phyloP scores from a whole-genome alignment of 2,113 vertebrate species.

The Aspiorhynchus laticeps region DNA sequence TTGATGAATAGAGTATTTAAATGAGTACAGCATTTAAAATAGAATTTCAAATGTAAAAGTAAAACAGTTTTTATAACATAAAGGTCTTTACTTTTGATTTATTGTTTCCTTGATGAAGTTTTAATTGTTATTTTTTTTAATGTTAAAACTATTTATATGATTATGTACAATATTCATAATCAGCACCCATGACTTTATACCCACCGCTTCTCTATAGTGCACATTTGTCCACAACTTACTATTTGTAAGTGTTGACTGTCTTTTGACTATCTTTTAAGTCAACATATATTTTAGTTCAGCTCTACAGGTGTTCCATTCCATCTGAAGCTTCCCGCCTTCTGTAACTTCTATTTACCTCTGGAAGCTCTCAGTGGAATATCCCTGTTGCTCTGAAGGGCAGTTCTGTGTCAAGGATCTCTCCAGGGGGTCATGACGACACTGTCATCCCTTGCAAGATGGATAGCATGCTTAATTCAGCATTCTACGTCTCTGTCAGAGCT shows the following conservation, averaged over 20 bases:
- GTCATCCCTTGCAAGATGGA: slow-evolving; percentile 60
- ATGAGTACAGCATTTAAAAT: not conserved
- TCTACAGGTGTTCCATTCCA: not conserved
- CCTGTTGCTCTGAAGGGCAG: slow-evolving; percentile 2
- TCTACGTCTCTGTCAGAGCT: slow-evolving; percentile 58
- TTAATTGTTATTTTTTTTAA: no score
- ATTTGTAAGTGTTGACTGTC: no score
- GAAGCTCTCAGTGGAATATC: not conserved
- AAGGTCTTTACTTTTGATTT: no score
- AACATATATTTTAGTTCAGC: not conserved
- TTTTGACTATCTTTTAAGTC: not conserved
- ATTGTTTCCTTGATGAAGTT: no score
- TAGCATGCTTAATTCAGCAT: slow-evolving; percentile 57
- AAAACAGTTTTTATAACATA: no score
- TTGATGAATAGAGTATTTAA: not conserved
- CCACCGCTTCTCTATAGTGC: not conserved
- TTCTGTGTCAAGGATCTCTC: slow-evolving; percentile 8
- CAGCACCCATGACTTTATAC: not conserved
- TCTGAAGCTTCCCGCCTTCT: not conserved
- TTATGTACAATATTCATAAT: no score
- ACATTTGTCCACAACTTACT: not conserved
- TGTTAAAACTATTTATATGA: no score
- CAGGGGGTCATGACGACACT: slow-evolving; percentile 15
- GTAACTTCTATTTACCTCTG: not conserved
- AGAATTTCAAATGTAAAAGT: no score